Percentiles rank a stretch among this genome's conserved stretches.
Evolutionary conservation across 1,140 invertebrate genomes (phyloP).

Genomic region (Heterodera schachtii): DNA sequence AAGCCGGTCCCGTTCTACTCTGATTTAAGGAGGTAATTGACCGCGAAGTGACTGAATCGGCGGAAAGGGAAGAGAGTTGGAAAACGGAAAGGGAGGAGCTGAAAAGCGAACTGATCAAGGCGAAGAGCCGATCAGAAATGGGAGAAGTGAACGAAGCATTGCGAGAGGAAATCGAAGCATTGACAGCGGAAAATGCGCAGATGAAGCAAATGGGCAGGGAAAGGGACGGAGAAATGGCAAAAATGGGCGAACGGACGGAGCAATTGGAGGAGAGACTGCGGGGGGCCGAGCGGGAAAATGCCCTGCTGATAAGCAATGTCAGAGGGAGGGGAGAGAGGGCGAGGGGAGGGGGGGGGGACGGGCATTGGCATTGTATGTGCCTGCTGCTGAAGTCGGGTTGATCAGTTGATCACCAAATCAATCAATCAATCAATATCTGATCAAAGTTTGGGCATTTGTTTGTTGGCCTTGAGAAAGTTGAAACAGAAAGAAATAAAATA

Average conservation of each 20-base stretch:
- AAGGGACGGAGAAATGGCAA: conserved; percentile 57
- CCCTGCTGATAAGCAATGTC: conserved; percentile 37
- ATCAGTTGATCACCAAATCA: no score
- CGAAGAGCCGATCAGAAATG: conserved; percentile 56
- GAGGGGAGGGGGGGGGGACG: no score
- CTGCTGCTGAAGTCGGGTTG: no score
- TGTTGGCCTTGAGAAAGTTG: no score
- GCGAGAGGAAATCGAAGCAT: conserved; percentile 61
- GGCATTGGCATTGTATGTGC: no score
- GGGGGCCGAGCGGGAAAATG: conserved; percentile 38
- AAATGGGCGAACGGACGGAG: conserved; percentile 54
- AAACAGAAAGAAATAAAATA: no score
- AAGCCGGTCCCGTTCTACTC: no score
- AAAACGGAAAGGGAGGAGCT: conserved; percentile 52
- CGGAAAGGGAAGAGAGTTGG: conserved; percentile 63
- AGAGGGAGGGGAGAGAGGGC: background rate
- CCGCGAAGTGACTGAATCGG: conserved; percentile 54
- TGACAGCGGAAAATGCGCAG: conserved; percentile 59
- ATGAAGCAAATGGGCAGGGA: conserved; percentile 55
- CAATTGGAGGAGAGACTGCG: conserved; percentile 34
- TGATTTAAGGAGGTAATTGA: conserved; percentile 48
- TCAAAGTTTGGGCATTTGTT: background rate
- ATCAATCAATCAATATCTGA: no score
- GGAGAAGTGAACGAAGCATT: conserved; percentile 58
- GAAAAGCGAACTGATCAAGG: conserved; percentile 51